A percentile compares a stretch with the other conserved stretches of the same genome.
Evolutionary conservation across 2,888 invertebrate species (phyloP).

Genomic region (Acronicta leporina): DNA sequence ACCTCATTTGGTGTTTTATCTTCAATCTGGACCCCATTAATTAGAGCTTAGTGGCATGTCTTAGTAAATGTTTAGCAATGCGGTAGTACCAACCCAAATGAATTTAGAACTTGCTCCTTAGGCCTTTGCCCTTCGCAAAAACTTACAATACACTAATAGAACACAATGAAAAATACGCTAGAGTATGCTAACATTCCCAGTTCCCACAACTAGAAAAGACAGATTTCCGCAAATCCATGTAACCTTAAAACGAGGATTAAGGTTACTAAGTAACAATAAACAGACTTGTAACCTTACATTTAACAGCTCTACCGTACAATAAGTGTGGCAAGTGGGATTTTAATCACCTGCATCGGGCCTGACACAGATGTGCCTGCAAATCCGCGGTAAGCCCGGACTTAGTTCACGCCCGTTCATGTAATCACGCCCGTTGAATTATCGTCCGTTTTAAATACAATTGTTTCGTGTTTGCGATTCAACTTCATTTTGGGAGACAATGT

Average conservation of each 20-base stretch:
- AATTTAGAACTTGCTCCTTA: too few species aligned
- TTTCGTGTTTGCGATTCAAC: conserved; percentile 32
- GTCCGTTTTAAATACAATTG: conserved; percentile 70
- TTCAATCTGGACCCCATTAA: too few species aligned
- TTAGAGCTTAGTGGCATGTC: too few species aligned
- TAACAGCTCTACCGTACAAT: conserved; percentile 40
- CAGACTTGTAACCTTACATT: conserved; percentile 38
- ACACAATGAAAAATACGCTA: not conserved
- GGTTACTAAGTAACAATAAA: conserved; percentile 42
- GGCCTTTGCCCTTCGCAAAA: too few species aligned
- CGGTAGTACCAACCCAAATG: too few species aligned
- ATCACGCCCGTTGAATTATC: conserved; percentile 78
- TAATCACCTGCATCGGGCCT: conserved; percentile 67
- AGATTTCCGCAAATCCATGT: conserved; percentile 22
- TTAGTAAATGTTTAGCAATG: too few species aligned
- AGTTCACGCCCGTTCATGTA: conserved; percentile 75
- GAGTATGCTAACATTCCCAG: not conserved
- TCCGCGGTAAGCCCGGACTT: conserved; percentile 82
- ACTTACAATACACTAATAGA: too few species aligned
- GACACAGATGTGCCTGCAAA: conserved; percentile 76
- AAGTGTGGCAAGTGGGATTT: conserved; percentile 59
- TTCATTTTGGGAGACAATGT: conserved; percentile 15
- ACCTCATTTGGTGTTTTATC: too few species aligned
- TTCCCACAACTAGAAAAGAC: conserved; percentile 10
- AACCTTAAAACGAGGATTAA: conserved; percentile 28